Evolutionary conservation across 2,888 invertebrate genomes (phyloP).

Genomic region (Tenthredo amoena): DNA sequence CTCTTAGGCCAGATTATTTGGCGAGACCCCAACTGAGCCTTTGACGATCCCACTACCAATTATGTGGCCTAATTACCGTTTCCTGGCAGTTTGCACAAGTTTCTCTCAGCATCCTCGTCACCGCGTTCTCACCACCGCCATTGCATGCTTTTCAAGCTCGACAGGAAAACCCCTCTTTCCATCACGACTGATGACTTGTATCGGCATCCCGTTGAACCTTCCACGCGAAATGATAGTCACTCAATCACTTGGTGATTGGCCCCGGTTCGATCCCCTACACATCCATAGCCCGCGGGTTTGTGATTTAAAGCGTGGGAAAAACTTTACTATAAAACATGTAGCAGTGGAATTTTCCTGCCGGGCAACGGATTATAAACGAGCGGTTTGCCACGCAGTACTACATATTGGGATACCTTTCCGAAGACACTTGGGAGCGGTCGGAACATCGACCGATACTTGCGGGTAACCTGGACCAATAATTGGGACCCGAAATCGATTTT

Average conservation of each 20-base stretch:
- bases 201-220: not conserved
- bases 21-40: slow-evolving; percentile 34
- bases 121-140: slow-evolving; percentile 12
- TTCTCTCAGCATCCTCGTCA: slow-evolving; percentile 16
- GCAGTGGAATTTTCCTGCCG: slow-evolving; percentile 5
- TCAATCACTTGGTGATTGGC: slow-evolving; percentile 8
- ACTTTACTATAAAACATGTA: not conserved
- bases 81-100: slow-evolving; percentile 29
- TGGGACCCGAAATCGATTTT: not conserved
- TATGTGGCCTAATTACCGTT: slow-evolving; percentile 43
- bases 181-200: slow-evolving; percentile 3
- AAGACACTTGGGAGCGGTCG: slow-evolving; percentile 7
- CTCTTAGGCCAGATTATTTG: slow-evolving; percentile 16
- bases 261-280: not conserved
- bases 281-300: not conserved
- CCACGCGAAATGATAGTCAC: slow-evolving; percentile 2
- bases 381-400: not conserved
- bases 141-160: not conserved
- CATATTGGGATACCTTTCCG: not conserved
- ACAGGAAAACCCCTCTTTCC: not conserved
- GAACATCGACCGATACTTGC: not conserved
- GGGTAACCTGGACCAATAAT: slow-evolving; percentile 15
- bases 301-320: not conserved
- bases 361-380: slow-evolving; percentile 6
- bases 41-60: slow-evolving; percentile 27